Percentiles rank a stretch among this genome's conserved stretches.
Evolutionary conservation across 1,140 invertebrate genomes (phyloP).

Genomic region (Melitaea cinxia): DNA sequence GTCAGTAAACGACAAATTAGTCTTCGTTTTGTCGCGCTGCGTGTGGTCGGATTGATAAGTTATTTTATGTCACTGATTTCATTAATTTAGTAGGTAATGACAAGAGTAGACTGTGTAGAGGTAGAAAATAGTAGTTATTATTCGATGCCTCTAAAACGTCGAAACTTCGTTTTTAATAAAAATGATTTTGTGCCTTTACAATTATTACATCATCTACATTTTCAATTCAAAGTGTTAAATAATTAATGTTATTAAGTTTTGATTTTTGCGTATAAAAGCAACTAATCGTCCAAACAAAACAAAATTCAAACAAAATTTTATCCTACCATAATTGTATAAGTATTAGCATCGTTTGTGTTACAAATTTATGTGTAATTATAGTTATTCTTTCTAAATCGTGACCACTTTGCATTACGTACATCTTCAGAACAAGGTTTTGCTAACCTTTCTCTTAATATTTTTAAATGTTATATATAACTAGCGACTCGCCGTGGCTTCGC

Average conservation of each 20-base stretch:
- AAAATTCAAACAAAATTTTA: not conserved
- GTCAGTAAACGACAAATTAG: slow-evolving; percentile 60
- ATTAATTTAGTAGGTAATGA: too few species aligned
- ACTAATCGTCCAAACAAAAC: not conserved
- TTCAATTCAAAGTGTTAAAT: too few species aligned
- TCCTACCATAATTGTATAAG: not conserved
- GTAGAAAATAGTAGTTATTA: too few species aligned
- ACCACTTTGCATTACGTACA: slow-evolving; percentile 49
- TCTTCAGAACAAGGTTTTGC: slow-evolving; percentile 41
- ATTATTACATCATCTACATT: too few species aligned
- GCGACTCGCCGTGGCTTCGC: too few species aligned
- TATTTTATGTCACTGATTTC: too few species aligned
- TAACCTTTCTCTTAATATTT: slow-evolving; percentile 56
- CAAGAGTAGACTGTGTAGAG: too few species aligned
- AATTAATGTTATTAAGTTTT: too few species aligned
- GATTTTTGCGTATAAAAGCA: too few species aligned
- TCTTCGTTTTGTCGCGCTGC: slow-evolving; percentile 36
- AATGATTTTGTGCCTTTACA: slow-evolving; percentile 58
- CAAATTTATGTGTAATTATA: slow-evolving; percentile 1
- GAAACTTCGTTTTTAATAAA: slow-evolving; percentile 55
- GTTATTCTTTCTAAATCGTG: slow-evolving; percentile 63
- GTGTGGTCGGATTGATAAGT: slow-evolving; percentile 65
- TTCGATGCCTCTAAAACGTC: too few species aligned
- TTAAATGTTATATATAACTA: slow-evolving; percentile 25
- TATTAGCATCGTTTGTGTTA: not conserved